Evolutionary conservation across 1,140 invertebrate genomes (phyloP), one percentile per base, ranked within the genome.

Genomic region (Berghia stephanieae): DNA sequence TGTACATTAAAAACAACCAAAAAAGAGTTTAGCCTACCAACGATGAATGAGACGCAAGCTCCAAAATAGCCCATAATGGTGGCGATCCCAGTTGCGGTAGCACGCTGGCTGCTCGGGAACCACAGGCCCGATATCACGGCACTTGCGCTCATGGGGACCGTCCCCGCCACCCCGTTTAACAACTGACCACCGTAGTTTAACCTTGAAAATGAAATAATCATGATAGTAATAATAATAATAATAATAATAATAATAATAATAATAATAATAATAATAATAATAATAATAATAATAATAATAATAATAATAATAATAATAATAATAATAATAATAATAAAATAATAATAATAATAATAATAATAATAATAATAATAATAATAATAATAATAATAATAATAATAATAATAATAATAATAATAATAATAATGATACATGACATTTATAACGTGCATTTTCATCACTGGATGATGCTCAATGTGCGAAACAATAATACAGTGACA

Each of bases 11-110:
- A n/a, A 57, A 40, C 5, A 6, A 36, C 13, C 13, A n/a, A 34
- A 24, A 5, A 24, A 6, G n/a, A n/a, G n/a, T n/a, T n/a, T n/a
- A 36, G 74, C 86, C 0, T 94, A 94, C 83, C 82, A 16, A 85
- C 57, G n/a, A 86, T 57, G 79, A 86, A 86, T 34, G 80, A 79
- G 21, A 83, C 60, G 24, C 80, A 81, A 31, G 80, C 72, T 8
- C 86, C 86, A 31, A 80, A 42, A 46, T 84, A 88, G 21, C 83
- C 83, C 21, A 78, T 79, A 3, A 85, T 75, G 18, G 83, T 83
- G 21, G 81, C 77, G 21, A 87, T 80, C 3, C 85, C 84, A 4
- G 86, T 87, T 13, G 87, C 85, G 1, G 86, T 87, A 21, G 86
- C 82, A 34, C 87, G 68, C 70, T 87, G 85, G 36, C 85, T 75